Percentiles rank a stretch among this genome's conserved stretches.
These are phyloP conservation scores for Ichneumoninae sp. DNA, from an alignment of 2,888 invertebrate species.

Conservation along the genomic window DNA sequence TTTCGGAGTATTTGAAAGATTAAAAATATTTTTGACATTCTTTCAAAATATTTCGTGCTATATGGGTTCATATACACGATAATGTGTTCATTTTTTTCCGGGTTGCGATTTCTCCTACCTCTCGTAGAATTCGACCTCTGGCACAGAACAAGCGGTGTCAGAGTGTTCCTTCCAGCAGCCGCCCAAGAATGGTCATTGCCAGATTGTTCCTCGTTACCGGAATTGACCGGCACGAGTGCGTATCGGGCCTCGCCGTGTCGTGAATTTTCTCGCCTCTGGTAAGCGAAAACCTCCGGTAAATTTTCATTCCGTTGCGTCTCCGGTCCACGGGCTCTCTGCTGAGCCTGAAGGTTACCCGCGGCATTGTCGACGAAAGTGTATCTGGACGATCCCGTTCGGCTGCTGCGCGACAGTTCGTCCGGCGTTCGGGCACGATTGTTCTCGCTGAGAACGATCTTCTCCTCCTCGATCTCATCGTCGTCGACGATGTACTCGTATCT, in stretches of 20 bases:
- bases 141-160: constrained; percentile 24
- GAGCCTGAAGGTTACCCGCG: constrained; percentile 1
- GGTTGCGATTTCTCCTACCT: constrained; percentile 26
- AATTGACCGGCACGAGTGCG: constrained; percentile 50
- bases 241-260: constrained; percentile 45
- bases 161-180: constrained; percentile 27
- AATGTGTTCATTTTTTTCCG: too few relatives aligned
- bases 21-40: too few relatives aligned
- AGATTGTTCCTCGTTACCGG: constrained; percentile 38
- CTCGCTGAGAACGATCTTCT: constrained; percentile 2
- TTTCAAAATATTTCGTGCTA: too few relatives aligned
- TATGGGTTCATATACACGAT: too few relatives aligned
- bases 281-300: constrained; percentile 60
- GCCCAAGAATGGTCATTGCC: constrained; percentile 44
- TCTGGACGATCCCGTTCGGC: constrained; percentile 73
- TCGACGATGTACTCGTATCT: constrained; percentile 81
- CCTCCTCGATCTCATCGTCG: constrained; percentile 52
- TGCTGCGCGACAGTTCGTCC: constrained; percentile 62
- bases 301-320: constrained; percentile 40
- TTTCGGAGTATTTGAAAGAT: too few relatives aligned
- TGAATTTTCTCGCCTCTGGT: constrained; percentile 44
- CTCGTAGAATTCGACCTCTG: constrained; percentile 61
- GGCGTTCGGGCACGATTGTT: constrained; percentile 21
- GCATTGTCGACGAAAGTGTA: constrained; percentile 59
- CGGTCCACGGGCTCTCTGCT: constrained; percentile 69